Evolutionary conservation across 1,140 invertebrate genomes (phyloP), one percentile per base, ranked within the genome.

Genomic region (Nasonia vitripennis): DNA sequence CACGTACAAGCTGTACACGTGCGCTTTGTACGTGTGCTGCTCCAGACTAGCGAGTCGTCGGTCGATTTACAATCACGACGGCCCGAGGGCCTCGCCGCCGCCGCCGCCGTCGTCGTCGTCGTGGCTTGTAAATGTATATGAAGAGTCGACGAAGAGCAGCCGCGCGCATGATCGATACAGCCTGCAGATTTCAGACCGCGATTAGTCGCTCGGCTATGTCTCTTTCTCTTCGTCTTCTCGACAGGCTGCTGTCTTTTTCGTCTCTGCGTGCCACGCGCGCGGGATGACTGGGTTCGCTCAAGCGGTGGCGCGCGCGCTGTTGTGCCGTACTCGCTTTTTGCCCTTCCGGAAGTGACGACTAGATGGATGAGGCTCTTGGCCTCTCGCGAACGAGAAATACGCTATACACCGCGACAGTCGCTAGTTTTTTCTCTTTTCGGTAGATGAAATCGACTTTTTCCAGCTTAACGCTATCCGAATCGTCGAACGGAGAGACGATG

Each of bases 121-220:
- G 20, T 85, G 71, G 78, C 86, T 71, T 79, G 81, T 70, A 70
- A 78, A 78, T 62, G 70, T 70, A 84, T 78, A 84, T 37, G 82
- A 27, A 84, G 31, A 74, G 45, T 62, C 55, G 55, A 78, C 37
- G 81, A 70, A 82, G 81, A 17, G 70, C 27, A 71, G 37, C 27
- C 20, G 55, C n/a, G 17, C 75, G 85, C 83, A 87, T 88, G 87
- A 88, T 88, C 87, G 83, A 88, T 87, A 87, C 85, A 84, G 85
- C 85, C 81, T 78, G 78, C 20, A 80, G 88, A 88, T 87, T 85
- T 79, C 74, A 86, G 85, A 68, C 67, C 51, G 83, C 82, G 79
- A 85, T 84, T 83, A 78, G n/a, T 70, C 41, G 37, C 70, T 20
- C 27, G 73, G 17, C 45, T 81, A 78, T 31, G 27, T 79, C 34